Percentiles rank a stretch among this genome's conserved stretches.
These are phyloP conservation scores for Triops longicaudatus DNA, from an alignment of 1,140 invertebrate genomes.

Conservation along the genomic window DNA sequence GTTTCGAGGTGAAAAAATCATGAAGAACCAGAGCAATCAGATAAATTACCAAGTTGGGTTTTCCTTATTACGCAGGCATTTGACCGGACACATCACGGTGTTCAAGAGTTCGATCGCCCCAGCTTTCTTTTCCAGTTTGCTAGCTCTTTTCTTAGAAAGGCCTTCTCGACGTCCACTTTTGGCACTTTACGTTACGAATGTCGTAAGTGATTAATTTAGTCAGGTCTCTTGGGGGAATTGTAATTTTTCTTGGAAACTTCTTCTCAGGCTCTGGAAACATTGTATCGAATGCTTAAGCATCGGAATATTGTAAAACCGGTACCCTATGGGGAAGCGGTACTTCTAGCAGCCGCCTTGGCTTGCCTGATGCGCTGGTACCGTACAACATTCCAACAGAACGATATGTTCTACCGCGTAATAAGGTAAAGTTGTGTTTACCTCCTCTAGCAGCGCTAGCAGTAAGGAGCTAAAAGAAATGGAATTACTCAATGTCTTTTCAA, in stretches of 20 bases:
- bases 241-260: slow-evolving; percentile 3
- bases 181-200: slow-evolving; percentile 67
- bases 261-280: slow-evolving; percentile 59
- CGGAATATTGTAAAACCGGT: slow-evolving; percentile 52
- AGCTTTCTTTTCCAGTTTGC: slow-evolving; percentile 56
- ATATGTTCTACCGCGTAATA: not conserved
- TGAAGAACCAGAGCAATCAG: slow-evolving; percentile 23
- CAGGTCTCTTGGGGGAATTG: not conserved
- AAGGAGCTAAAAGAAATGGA: not conserved
- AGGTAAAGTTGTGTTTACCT: not conserved
- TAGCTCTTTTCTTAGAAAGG: slow-evolving; percentile 64
- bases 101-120: slow-evolving; percentile 59
- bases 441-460: not conserved
- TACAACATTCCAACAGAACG: not conserved
- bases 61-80: slow-evolving; percentile 45
- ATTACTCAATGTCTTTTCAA: not conserved
- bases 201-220: slow-evolving; percentile 46
- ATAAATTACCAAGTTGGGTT: slow-evolving; percentile 21
- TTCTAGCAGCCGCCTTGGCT: not conserved
- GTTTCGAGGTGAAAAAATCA: slow-evolving; percentile 45
- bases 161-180: slow-evolving; percentile 58
- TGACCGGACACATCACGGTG: slow-evolving; percentile 58
- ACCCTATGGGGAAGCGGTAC: slow-evolving; percentile 49
- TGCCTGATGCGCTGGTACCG: not conserved
- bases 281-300: slow-evolving; percentile 60